These are phyloP conservation scores for Intellagama lesueurii DNA, from an alignment of 2,797 vertebrate species.

Conservation along the genomic window DNA sequence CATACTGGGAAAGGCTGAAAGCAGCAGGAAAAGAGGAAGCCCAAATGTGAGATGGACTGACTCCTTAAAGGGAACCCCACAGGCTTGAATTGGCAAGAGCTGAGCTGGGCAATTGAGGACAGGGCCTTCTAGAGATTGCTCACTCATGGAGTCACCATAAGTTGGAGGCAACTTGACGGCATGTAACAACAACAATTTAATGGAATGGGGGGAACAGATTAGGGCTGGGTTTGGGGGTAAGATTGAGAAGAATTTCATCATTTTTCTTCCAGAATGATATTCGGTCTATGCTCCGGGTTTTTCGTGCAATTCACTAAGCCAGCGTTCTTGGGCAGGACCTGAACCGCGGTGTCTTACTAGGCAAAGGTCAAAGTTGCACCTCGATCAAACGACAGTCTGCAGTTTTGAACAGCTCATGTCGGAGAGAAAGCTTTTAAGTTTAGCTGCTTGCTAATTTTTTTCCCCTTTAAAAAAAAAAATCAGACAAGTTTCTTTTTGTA, in stretches of 20 bases:
- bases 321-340: conserved; percentile 23
- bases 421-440: conserved; percentile 54
- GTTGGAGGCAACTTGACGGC: too few species aligned
- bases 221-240: conserved; percentile 46
- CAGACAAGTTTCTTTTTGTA: conserved; percentile 47
- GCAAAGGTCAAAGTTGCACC: background rate
- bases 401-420: conserved; percentile 15
- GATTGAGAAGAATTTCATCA: conserved; percentile 16
- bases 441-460: conserved; percentile 29
- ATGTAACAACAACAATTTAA: background rate
- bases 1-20: too few species aligned
- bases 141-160: too few species aligned
- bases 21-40: too few species aligned
- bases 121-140: too few species aligned
- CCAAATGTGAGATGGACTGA: too few species aligned
- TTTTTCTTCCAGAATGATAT: conserved; percentile 34
- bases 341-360: conserved; percentile 40
- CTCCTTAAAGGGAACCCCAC: too few species aligned
- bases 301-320: conserved; percentile 42
- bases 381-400: conserved; percentile 33
- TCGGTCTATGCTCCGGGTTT: conserved; percentile 9
- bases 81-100: too few species aligned
- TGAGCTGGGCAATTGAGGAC: too few species aligned
- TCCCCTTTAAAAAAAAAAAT: conserved; percentile 16
- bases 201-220: background rate